phyloP scores from a whole-genome alignment of 2,113 vertebrate genomes.

The Tupaia tana region DNA sequence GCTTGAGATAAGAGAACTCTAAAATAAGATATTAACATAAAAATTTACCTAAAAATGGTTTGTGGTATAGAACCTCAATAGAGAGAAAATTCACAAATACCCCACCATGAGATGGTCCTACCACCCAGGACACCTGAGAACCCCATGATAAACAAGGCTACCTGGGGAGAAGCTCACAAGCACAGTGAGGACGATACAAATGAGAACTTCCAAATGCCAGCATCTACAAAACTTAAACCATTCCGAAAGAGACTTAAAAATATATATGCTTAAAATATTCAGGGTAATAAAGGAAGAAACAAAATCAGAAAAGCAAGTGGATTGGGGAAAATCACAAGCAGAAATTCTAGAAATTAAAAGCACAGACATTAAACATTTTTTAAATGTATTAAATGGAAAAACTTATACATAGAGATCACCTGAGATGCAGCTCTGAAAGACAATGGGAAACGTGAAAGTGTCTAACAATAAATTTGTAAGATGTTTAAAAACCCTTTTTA shows the following conservation, averaged over 20 bases:
- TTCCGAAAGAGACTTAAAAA: neutral
- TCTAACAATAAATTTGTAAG: neutral
- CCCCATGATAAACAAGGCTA: neutral
- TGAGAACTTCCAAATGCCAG: neutral
- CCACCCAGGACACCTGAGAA: neutral
- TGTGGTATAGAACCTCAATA: neutral
- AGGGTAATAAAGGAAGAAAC: neutral
- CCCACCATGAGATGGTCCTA: fast-evolving
- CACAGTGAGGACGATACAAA: neutral
- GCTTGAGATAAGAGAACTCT: neutral
- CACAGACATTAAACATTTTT: neutral
- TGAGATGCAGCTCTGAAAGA: neutral
- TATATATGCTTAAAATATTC: neutral
- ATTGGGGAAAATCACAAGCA: neutral
- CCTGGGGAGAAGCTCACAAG: neutral
- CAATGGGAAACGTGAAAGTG: neutral
- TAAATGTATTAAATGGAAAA: conserved; percentile 19
- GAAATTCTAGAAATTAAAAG: conserved; percentile 33
- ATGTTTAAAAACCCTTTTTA: neutral
- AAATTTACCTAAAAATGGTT: neutral
- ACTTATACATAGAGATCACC: neutral
- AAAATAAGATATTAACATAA: neutral
- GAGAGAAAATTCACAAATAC: neutral
- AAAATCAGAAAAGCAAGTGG: neutral
- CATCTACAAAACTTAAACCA: neutral